Conservation (phyloP, 2,113 vertebrate species). For the Miniopterus natalensis region DNA sequence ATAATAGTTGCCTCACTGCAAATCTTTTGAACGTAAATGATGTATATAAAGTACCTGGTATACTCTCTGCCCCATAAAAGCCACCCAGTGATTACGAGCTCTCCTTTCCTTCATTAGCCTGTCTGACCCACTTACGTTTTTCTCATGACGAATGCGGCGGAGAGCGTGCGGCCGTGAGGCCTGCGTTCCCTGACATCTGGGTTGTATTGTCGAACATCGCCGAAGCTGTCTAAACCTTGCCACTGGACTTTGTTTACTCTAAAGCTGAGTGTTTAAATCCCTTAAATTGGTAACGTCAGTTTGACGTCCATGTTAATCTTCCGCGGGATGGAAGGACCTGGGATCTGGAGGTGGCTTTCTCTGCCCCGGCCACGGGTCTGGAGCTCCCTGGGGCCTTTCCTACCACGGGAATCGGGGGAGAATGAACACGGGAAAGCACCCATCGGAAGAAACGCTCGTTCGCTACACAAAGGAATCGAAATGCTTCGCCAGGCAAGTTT, state of each 20-base stretch:
- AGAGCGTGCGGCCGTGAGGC: background rate
- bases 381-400: conserved; percentile 44
- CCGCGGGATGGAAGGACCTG: conserved; percentile 71
- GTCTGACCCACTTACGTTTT: conserved; percentile 22
- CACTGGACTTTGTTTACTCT: conserved; percentile 80
- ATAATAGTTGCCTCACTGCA: background rate
- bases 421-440: background rate
- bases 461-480: conserved; percentile 66
- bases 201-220: conserved; percentile 44
- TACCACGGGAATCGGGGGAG: background rate
- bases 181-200: conserved; percentile 76
- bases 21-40: background rate
- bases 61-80: conserved; percentile 48
- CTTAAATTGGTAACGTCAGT: conserved; percentile 79
- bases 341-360: conserved; percentile 64
- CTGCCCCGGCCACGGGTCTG: background rate
- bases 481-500: conserved; percentile 67
- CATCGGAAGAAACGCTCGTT: conserved; percentile 41
- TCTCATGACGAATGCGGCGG: conserved; percentile 21
- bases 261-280: conserved; percentile 70
- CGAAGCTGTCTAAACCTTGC: conserved; percentile 74
- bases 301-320: conserved; percentile 79
- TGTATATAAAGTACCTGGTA: background rate
- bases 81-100: conserved; percentile 49
- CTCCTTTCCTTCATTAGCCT: conserved; percentile 55